Percentiles rank a stretch among this genome's conserved stretches.
phyloP scores from a whole-genome alignment of 2,888 invertebrate genomes.

The Drosophila nigritarsus region DNA sequence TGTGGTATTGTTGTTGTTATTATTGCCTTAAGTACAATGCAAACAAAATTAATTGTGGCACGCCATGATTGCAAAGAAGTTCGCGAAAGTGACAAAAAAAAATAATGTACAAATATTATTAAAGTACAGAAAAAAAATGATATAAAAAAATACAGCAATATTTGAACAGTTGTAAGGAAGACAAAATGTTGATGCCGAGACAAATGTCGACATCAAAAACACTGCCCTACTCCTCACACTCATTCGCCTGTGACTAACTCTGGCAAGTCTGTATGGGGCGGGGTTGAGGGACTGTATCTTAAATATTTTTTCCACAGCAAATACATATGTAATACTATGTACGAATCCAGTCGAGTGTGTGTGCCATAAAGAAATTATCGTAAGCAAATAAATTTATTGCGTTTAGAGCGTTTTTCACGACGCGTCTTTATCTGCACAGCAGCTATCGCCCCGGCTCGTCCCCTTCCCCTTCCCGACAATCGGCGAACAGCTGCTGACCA shows the following conservation, averaged over 20 bases:
- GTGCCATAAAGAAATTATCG: constrained; percentile 74
- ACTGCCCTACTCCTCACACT: too few species aligned
- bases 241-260: constrained; percentile 12
- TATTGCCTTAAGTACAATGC: constrained; percentile 60
- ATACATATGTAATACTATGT: neutral
- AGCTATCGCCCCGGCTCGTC: neutral
- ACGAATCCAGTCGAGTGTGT: constrained; percentile 26
- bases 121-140: constrained; percentile 25
- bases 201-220: constrained; percentile 9
- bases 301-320: constrained; percentile 17
- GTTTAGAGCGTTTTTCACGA: constrained; percentile 35
- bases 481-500: constrained; percentile 25
- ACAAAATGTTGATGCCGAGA: constrained; percentile 24
- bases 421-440: constrained; percentile 56
- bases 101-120: constrained; percentile 48
- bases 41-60: constrained; percentile 68
- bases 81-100: constrained; percentile 34
- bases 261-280: neutral
- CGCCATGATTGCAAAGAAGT: constrained; percentile 55
- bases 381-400: constrained; percentile 68
- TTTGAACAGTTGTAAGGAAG: constrained; percentile 78
- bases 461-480: neutral
- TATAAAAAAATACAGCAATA: constrained; percentile 30
- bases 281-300: neutral
- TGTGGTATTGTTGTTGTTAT: constrained; percentile 14